Evolutionary conservation across 2,113 vertebrate genomes (phyloP), one percentile per base, ranked within the genome.

Genomic region (Crocuta crocuta): DNA sequence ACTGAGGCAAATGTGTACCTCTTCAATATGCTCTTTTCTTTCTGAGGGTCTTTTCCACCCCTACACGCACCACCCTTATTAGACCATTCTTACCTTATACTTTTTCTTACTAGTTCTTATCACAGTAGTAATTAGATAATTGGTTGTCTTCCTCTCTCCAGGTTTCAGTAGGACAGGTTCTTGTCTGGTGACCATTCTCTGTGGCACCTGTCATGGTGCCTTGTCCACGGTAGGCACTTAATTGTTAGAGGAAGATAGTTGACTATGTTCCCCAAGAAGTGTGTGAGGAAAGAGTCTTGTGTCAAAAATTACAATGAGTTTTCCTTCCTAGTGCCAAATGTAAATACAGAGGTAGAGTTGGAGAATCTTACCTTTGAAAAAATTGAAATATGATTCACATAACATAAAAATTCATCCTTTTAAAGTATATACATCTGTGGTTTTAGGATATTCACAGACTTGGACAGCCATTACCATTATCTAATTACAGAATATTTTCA

Each of bases 401-500:
- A 83, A 73, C 55, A 48, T 58, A 70, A 85, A 95, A 95, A 93
- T 71, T 95, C 23, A 74, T 4, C 17, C 1, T 17, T 85, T 48
- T 89, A 50, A 96, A 86, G 19, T 70, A 3, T 74, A 19, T 10
- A 80, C 23, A 28, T 89, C 1, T 35, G 10, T 95, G 73, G 9
- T 96, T 78, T 95, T 79, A 92, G 65, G 35, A 53, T 88, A 70
- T 63, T 95, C 17, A 61, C 6, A 13, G 55, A 89, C 2, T 96
- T 87, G 12, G 94, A 12, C 33, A 84, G 24, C n/a, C 83, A 23
- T 92, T 63, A 79, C 21, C 15, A 35, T 50, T 55, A 55, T 74
- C 33, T 93, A 63, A 94, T 91, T 88, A n/a, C 33, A 94, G 83
- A 89, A 85, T 50, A 74, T 86, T 92, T 93, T 94, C 39, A 48